Conservation (phyloP, 1,140 invertebrate genomes). For the Sitobion miscanthi region DNA sequence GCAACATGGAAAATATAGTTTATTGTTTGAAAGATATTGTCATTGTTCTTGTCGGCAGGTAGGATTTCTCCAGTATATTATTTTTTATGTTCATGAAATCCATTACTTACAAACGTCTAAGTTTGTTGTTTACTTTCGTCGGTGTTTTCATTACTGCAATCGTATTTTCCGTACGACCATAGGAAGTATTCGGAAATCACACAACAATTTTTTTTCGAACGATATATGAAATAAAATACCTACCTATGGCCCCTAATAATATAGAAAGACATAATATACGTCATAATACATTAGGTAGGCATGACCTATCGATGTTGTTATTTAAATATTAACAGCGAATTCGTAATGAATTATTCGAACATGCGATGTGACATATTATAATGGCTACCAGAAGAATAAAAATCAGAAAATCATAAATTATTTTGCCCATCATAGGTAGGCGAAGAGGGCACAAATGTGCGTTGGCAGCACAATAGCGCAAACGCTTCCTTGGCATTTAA, state of each 20-base stretch:
- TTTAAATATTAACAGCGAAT: background rate
- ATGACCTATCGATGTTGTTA: background rate
- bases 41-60: background rate
- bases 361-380: background rate
- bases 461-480: background rate
- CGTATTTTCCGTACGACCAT: background rate
- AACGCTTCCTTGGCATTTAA: background rate
- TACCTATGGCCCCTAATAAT: background rate
- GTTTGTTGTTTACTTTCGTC: background rate
- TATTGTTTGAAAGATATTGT: background rate
- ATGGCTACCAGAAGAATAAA: background rate
- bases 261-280: background rate
- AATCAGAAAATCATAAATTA: background rate
- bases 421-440: background rate
- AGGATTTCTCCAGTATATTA: background rate
- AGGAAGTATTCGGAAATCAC: background rate
- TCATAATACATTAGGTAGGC: too few species aligned
- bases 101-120: background rate
- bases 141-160: background rate
- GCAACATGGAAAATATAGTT: background rate
- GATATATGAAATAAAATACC: background rate
- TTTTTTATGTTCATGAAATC: background rate
- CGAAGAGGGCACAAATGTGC: background rate
- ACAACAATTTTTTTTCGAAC: background rate
- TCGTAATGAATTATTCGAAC: too few species aligned